Conservation (phyloP, 2,113 vertebrate species). For the Cynocephalus volans region DNA sequence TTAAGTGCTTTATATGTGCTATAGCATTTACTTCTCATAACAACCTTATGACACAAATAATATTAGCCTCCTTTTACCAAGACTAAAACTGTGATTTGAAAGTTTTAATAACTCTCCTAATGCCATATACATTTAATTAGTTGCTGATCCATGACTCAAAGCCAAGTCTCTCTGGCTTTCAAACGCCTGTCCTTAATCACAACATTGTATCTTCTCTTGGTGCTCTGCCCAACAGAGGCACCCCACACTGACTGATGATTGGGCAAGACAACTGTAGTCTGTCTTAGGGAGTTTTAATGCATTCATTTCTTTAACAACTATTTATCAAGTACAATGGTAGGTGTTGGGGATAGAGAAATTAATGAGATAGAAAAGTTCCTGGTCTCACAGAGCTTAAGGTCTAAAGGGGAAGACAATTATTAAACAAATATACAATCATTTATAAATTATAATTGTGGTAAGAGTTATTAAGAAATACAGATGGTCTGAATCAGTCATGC, state of each 20-base stretch:
- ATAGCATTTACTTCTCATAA: conserved; percentile 48
- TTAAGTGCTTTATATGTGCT: conserved; percentile 22
- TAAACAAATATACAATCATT: conserved; percentile 10
- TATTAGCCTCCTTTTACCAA: not conserved
- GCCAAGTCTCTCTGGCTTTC: not conserved
- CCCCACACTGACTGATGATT: not conserved
- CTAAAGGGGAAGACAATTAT: conserved; percentile 1
- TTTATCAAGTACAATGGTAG: not conserved
- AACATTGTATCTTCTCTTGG: not conserved
- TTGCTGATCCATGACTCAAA: conserved; percentile 28
- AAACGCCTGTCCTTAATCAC: conserved; percentile 16
- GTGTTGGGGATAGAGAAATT: not conserved
- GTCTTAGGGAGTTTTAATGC: not conserved
- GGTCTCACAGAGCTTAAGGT: not conserved
- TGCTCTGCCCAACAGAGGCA: not conserved
- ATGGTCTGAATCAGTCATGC: not conserved
- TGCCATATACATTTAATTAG: conserved; percentile 15
- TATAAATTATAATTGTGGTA: not conserved
- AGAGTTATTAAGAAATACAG: not conserved
- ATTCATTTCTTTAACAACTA: conserved; percentile 36
- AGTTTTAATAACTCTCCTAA: conserved; percentile 23
- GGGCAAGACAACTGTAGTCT: not conserved
- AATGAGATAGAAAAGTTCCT: conserved; percentile 19
- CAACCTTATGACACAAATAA: not conserved
- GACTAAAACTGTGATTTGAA: conserved; percentile 26